Evolutionary conservation across 2,888 invertebrate genomes (phyloP).

Genomic region (Elysia crispata): DNA sequence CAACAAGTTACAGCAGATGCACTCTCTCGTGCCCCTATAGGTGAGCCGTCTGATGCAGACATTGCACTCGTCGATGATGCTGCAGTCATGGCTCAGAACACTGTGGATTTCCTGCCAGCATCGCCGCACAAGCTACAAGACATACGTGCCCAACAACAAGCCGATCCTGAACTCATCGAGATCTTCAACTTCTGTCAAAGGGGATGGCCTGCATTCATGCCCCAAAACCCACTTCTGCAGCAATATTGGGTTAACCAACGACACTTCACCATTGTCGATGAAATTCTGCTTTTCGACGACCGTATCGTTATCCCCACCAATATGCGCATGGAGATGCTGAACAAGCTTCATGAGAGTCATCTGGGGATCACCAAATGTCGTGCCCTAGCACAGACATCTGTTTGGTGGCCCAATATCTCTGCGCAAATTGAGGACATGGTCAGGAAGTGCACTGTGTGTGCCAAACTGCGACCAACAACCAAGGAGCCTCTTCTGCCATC

Average conservation of each 20-base stretch:
- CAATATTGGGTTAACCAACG: neutral
- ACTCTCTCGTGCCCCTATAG: conserved; percentile 5
- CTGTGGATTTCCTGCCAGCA: conserved; percentile 17
- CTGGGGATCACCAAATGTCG: conserved; percentile 39
- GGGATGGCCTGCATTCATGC: conserved; percentile 26
- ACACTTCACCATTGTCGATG: conserved; percentile 6
- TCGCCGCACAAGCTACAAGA: conserved; percentile 2
- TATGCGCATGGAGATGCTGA: conserved; percentile 20
- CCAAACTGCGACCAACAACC: neutral
- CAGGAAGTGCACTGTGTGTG: conserved; percentile 14
- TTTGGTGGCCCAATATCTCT: conserved; percentile 26
- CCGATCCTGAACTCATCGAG: neutral
- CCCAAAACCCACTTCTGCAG: conserved; percentile 11
- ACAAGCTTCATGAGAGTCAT: conserved; percentile 23
- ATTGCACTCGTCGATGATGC: neutral
- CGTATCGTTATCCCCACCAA: conserved; percentile 36
- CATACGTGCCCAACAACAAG: neutral
- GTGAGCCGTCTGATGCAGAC: neutral
- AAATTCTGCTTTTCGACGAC: conserved; percentile 3
- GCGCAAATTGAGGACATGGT: conserved; percentile 31
- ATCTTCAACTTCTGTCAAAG: neutral
- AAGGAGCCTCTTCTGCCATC: conserved; percentile 24
- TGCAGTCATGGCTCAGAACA: neutral
- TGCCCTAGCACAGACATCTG: neutral
- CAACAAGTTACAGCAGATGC: neutral